These are phyloP conservation scores for Trypoxylus dichotomus DNA, from an alignment of 1,140 invertebrate genomes.

Conservation along the genomic window DNA sequence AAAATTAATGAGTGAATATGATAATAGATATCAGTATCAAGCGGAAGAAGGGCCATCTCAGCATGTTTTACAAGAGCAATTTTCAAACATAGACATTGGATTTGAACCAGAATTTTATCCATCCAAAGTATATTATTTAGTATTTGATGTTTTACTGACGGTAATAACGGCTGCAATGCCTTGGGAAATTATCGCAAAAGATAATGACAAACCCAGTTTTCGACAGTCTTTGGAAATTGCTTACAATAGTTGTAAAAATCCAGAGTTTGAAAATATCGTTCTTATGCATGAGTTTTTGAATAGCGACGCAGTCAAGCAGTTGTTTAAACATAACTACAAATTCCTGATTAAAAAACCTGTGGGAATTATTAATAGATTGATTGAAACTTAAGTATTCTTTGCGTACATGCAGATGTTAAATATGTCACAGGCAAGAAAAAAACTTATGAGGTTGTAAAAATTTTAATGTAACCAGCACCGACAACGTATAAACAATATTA, in stretches of 20 bases:
- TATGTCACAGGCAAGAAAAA: too few relatives aligned
- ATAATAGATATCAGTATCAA: not conserved
- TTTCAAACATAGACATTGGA: constrained; percentile 35
- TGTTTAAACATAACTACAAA: constrained; percentile 38
- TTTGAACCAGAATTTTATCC: constrained; percentile 31
- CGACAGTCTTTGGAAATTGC: constrained; percentile 38
- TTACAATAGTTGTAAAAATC: constrained; percentile 37
- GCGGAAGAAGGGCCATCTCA: not conserved
- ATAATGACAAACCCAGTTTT: constrained; percentile 40
- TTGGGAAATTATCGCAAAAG: constrained; percentile 42
- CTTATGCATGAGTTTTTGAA: constrained; percentile 45
- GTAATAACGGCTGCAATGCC: constrained; percentile 41
- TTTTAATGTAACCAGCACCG: too few relatives aligned
- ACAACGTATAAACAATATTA: too few relatives aligned
- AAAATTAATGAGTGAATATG: not conserved
- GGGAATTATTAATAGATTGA: constrained; percentile 12
- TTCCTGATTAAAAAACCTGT: constrained; percentile 38
- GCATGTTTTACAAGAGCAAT: constrained; percentile 27
- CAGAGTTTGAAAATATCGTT: constrained; percentile 41
- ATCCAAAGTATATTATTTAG: constrained; percentile 39
- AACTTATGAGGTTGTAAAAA: too few relatives aligned
- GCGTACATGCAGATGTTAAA: too few relatives aligned
- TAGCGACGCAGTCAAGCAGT: constrained; percentile 35
- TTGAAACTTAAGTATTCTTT: not conserved
- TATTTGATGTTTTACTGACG: constrained; percentile 41